Percentiles rank a stretch among this genome's conserved stretches.
These are phyloP conservation scores for Octopus sinensis DNA, from an alignment of 1,140 invertebrate species.

Conservation along the genomic window DNA sequence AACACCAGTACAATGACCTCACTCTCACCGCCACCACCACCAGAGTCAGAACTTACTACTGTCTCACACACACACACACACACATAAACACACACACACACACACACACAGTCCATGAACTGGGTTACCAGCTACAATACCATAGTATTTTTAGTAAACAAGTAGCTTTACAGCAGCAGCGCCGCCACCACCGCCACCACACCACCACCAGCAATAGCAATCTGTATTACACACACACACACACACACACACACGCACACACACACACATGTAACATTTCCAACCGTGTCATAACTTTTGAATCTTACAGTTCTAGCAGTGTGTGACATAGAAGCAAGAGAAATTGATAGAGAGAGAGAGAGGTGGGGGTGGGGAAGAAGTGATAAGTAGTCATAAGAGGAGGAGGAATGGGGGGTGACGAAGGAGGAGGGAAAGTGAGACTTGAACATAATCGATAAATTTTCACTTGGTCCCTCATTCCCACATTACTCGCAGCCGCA, in stretches of 20 bases:
- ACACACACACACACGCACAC: background rate
- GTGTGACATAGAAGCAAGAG: background rate
- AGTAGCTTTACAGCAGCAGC: no score
- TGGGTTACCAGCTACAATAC: background rate
- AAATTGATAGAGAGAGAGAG: background rate
- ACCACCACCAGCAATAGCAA: no score
- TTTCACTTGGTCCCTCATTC: no score
- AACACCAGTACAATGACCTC: background rate
- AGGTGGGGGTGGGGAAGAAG: background rate
- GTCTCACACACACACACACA: background rate
- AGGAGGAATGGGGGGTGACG: background rate
- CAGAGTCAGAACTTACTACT: background rate
- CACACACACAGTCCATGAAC: conserved; percentile 14
- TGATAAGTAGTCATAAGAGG: background rate
- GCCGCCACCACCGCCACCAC: no score
- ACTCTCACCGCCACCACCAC: background rate
- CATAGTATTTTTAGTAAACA: no score
- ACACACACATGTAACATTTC: background rate
- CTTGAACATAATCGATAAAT: no score
- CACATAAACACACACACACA: conserved; percentile 10
- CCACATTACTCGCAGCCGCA: no score
- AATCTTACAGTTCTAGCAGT: background rate
- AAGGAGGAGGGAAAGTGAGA: background rate
- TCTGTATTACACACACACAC: background rate
- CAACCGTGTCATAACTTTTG: no score